Percentiles rank a stretch among this genome's conserved stretches.
Conservation (phyloP, 2,888 invertebrate species). For the Ochropleura leucogaster region DNA sequence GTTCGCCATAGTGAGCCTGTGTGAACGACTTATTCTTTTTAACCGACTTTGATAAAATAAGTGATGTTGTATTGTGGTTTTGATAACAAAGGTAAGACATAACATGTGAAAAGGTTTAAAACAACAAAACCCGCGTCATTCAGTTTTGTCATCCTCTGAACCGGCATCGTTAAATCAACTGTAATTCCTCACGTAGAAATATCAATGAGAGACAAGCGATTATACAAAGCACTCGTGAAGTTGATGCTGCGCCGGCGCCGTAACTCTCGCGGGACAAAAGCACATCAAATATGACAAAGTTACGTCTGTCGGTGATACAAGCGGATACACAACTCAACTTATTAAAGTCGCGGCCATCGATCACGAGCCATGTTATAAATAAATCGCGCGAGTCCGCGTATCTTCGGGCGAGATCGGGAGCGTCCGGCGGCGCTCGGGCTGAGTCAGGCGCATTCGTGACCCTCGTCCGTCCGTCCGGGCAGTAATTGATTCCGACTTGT, state of each 20-base stretch:
- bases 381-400: constrained; percentile 54
- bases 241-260: constrained; percentile 15
- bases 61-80: not conserved
- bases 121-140: not conserved
- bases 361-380: constrained; percentile 57
- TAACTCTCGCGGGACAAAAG: constrained; percentile 38
- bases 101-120: not conserved
- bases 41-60: not conserved
- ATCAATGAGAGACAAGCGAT: constrained; percentile 14
- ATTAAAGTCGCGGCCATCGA: constrained; percentile 48
- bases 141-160: not conserved
- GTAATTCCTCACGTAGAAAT: constrained; percentile 16
- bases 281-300: constrained; percentile 45
- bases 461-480: constrained; percentile 56
- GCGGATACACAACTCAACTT: constrained; percentile 56
- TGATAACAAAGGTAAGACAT: not conserved
- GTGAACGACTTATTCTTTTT: constrained; percentile 29
- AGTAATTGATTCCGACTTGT: constrained; percentile 69
- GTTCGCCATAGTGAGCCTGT: constrained; percentile 16
- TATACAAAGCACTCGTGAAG: constrained; percentile 17
- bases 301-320: constrained; percentile 32
- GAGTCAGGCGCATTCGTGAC: constrained; percentile 56
- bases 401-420: constrained; percentile 56
- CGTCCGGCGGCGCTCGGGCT: constrained; percentile 49
- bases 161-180: constrained; percentile 2